These are phyloP conservation scores for Bubo blakistoni DNA, from an alignment of 2,113 vertebrate genomes.

Conservation along the genomic window DNA sequence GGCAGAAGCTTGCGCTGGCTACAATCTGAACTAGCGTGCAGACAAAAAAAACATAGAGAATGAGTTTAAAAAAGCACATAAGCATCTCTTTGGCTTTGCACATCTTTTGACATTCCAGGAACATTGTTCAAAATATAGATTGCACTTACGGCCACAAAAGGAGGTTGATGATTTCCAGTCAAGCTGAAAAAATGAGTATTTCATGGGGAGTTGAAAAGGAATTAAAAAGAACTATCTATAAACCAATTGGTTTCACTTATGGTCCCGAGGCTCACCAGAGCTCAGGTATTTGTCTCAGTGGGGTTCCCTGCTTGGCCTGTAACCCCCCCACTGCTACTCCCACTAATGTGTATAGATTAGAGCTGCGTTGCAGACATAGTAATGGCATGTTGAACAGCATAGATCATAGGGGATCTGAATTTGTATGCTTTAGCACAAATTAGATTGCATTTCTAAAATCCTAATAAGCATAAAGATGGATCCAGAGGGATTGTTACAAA, in stretches of 20 bases:
- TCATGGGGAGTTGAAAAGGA: neutral
- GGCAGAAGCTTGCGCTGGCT: neutral
- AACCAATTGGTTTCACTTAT: neutral
- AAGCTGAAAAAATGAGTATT: neutral
- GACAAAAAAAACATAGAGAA: neutral
- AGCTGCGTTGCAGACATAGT: neutral
- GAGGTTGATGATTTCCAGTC: slow-evolving; percentile 13
- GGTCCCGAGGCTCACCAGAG: neutral
- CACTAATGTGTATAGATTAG: neutral
- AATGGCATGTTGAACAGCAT: neutral
- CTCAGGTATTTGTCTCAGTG: slow-evolving; percentile 6
- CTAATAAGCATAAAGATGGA: slow-evolving; percentile 36
- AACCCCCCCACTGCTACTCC: neutral
- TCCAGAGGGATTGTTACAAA: slow-evolving; percentile 45
- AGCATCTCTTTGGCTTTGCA: slow-evolving; percentile 9
- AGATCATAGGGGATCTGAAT: neutral
- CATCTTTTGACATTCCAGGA: neutral
- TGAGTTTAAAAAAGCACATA: neutral
- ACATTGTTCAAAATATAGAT: neutral
- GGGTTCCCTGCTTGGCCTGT: neutral
- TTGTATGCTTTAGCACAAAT: slow-evolving; percentile 46
- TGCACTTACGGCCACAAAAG: neutral
- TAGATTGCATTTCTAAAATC: slow-evolving; percentile 45
- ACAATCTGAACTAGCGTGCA: neutral
- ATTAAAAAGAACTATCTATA: neutral